Evolutionary conservation across 2,797 vertebrate genomes (phyloP), one percentile per base, ranked within the genome.

Genomic region (Propithecus perrieri): DNA sequence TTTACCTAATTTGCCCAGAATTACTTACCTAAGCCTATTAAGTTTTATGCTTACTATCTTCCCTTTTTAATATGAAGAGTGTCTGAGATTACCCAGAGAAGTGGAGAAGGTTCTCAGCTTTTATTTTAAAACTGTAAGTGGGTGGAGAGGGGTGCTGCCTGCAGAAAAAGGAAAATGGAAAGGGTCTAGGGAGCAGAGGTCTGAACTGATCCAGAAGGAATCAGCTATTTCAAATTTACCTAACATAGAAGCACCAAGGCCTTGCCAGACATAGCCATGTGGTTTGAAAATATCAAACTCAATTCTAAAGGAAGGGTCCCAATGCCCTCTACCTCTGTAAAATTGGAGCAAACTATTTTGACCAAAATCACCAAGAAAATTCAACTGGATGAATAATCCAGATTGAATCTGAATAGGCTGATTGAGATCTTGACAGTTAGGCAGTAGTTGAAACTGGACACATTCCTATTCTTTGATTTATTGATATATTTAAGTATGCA

Each of bases 1-100:
- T 94, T 96, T 69, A 83, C 84, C 79, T 80, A 43, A 30, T 84
- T 94, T 95, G 74, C 80, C 65, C 65, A 20, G 79, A 95, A 93
- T 93, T 61, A 53, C 76, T 78, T 93, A 91, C 43, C 75, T 79
- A 91, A 79, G 81, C 26, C 76, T 93, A 33, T 93, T 89, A 85
- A 63, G 22, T 71, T 89, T 85, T 94, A 57, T 89, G 38, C 38
- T 67, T 61, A 35, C 46, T 61, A 5, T 85, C 14, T 46, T 69
- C 48, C 41, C 4, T 14, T 94, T 94, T 86, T 57, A 87, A 61
- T 85, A 69, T 90, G 26, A 89, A 71, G n/a, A 41, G 2, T 86
- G 48, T 46, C 41, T 87, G 85, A 69, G 35, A 74, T 95, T 89
- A 88, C 30, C 13, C 59, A 85, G 50, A 79, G 10, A 57, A 30